These are phyloP conservation scores for Struthidea cinerea DNA, from an alignment of 2,113 vertebrate species.

Conservation along the genomic window DNA sequence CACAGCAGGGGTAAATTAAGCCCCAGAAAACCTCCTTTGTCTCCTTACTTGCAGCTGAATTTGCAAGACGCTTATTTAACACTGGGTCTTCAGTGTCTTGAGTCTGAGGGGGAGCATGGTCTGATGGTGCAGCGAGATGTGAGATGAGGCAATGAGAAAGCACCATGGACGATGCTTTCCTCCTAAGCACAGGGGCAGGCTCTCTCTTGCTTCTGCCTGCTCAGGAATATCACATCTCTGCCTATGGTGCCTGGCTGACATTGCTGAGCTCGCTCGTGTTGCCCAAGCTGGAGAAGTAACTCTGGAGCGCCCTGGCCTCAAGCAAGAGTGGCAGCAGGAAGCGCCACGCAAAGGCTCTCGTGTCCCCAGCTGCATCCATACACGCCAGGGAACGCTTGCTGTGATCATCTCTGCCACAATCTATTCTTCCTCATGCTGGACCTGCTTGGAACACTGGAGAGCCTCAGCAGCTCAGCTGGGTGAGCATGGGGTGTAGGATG, in stretches of 20 bases:
- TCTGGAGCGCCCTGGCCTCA: background rate
- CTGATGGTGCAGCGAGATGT: accelerated
- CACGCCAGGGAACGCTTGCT: accelerated
- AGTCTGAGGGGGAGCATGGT: accelerated
- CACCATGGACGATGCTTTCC: accelerated
- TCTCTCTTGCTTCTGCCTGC: background rate
- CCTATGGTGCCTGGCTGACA: accelerated
- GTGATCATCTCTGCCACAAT: background rate
- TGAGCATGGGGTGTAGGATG: background rate
- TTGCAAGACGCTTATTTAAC: background rate
- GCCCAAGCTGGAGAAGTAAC: background rate
- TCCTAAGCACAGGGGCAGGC: accelerated
- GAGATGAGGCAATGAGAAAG: background rate
- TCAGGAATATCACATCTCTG: background rate
- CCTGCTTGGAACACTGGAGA: background rate
- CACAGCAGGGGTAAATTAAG: background rate
- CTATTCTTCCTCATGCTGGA: accelerated
- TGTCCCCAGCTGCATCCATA: background rate
- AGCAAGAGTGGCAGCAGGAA: background rate
- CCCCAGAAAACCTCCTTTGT: background rate
- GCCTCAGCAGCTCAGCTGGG: background rate
- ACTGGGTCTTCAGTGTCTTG: accelerated
- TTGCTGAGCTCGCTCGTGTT: accelerated
- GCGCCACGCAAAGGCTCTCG: background rate
- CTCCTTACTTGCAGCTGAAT: background rate